Conservation (phyloP, 2,888 invertebrate species). For the Pseudococcus jackbeardsleyi region DNA sequence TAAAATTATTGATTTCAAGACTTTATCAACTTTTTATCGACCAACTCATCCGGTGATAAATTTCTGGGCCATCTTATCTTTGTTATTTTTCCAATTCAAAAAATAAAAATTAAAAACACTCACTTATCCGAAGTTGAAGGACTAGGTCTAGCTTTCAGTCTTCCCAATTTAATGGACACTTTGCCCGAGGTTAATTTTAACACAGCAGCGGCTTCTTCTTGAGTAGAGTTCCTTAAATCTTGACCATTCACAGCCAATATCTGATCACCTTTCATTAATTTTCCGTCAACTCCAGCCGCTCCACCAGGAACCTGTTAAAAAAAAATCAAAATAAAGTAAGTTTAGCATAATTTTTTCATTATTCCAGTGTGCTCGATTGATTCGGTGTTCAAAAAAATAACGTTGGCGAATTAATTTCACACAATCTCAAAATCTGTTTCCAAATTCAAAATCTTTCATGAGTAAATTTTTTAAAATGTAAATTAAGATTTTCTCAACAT, state of each 20-base stretch:
- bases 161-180: slow-evolving; percentile 85
- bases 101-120: background rate
- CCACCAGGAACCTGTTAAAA: slow-evolving; percentile 84
- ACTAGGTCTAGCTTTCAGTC: slow-evolving; percentile 79
- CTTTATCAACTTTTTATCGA: too few relatives aligned
- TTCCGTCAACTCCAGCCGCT: slow-evolving; percentile 87
- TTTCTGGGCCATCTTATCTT: background rate
- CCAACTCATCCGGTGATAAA: too few relatives aligned
- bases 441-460: too few relatives aligned
- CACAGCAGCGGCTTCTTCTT: slow-evolving; percentile 89
- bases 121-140: slow-evolving; percentile 67
- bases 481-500: too few relatives aligned
- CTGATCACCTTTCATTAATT: slow-evolving; percentile 92
- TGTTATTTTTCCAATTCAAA: background rate
- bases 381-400: too few relatives aligned
- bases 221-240: slow-evolving; percentile 81
- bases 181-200: slow-evolving; percentile 89
- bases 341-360: background rate
- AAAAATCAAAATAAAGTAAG: background rate
- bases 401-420: too few relatives aligned
- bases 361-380: too few relatives aligned
- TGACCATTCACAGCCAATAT: slow-evolving; percentile 90
- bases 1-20: too few relatives aligned
- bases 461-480: too few relatives aligned
- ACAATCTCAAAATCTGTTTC: too few relatives aligned